Evolutionary conservation across 2,888 invertebrate species (phyloP).

Genomic region (Ceraclea dissimilis): DNA sequence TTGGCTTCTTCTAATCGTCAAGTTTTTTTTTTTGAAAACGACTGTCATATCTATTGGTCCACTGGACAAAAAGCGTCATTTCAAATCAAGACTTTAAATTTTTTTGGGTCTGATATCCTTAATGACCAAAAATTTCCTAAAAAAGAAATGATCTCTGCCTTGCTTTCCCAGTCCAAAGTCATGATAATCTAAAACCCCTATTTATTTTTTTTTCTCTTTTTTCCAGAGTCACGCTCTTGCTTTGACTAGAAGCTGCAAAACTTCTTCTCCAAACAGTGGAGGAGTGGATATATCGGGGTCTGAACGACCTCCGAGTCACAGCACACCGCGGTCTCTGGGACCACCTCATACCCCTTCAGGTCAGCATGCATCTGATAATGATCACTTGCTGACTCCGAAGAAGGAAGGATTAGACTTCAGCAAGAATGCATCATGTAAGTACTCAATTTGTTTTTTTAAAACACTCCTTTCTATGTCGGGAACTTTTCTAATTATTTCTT

Average conservation of each 20-base stretch:
- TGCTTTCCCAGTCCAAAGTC: no score
- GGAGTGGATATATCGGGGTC: slow-evolving; percentile 30
- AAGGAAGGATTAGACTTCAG: slow-evolving; percentile 59
- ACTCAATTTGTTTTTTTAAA: background rate
- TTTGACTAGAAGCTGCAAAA: slow-evolving; percentile 48
- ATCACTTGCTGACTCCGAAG: slow-evolving; percentile 51
- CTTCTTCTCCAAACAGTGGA: slow-evolving; percentile 30
- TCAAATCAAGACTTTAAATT: no score
- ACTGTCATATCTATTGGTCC: no score
- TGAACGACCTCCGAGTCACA: slow-evolving; percentile 42
- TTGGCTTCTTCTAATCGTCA: no score
- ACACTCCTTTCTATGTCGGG: no score
- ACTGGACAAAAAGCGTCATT: no score
- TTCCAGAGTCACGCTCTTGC: slow-evolving; percentile 61
- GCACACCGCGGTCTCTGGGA: slow-evolving; percentile 40
- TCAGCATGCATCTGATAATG: slow-evolving; percentile 36
- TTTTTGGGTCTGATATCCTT: no score
- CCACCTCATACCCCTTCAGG: slow-evolving; percentile 30
- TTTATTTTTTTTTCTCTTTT: background rate
- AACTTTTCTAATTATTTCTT: no score
- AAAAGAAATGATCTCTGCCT: no score
- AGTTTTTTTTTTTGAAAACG: no score
- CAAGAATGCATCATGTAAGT: slow-evolving; percentile 55
- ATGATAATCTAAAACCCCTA: no score
- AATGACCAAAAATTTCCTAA: no score